phyloP scores from a whole-genome alignment of 37 sponge, comb jelly and placozoan genomes.

The Diacarnus erythraeanus region DNA sequence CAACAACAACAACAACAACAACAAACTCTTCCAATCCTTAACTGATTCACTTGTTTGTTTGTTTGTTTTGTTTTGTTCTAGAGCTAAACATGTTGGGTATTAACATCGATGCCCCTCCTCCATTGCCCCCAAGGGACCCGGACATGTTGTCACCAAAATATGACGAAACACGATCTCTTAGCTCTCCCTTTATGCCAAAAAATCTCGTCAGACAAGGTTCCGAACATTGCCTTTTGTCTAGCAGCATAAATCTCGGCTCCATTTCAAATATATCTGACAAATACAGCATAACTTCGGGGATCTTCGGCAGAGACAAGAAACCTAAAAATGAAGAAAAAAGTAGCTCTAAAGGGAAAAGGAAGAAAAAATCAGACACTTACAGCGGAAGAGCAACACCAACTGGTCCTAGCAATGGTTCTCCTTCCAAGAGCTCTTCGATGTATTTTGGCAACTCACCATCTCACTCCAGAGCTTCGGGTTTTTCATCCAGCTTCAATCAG shows the following conservation, averaged over 20 bases:
- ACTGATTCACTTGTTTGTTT: too few species aligned
- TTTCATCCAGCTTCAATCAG: background rate
- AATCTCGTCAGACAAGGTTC: background rate
- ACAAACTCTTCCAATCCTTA: too few species aligned
- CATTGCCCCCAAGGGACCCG: constrained; percentile 7
- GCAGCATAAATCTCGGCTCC: background rate
- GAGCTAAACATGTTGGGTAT: background rate
- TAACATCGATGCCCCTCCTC: constrained; percentile 10
- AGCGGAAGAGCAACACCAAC: background rate
- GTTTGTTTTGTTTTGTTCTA: too few species aligned
- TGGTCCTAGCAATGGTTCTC: background rate
- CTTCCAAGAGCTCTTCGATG: background rate
- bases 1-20: too few species aligned
- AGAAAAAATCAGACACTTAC: constrained; percentile 8
- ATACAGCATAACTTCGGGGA: background rate
- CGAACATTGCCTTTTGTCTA: constrained; percentile 13
- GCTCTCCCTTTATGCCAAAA: background rate
- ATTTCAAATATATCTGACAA: background rate
- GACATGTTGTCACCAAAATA: background rate
- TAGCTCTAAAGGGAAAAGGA: background rate
- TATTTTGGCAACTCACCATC: constrained; percentile 9
- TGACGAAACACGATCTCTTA: background rate
- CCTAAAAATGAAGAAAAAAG: background rate
- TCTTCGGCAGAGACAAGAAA: background rate
- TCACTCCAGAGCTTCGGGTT: background rate